These are phyloP conservation scores for Himalopsyche kuldschensis DNA, from an alignment of 2,888 invertebrate genomes.

Conservation along the genomic window DNA sequence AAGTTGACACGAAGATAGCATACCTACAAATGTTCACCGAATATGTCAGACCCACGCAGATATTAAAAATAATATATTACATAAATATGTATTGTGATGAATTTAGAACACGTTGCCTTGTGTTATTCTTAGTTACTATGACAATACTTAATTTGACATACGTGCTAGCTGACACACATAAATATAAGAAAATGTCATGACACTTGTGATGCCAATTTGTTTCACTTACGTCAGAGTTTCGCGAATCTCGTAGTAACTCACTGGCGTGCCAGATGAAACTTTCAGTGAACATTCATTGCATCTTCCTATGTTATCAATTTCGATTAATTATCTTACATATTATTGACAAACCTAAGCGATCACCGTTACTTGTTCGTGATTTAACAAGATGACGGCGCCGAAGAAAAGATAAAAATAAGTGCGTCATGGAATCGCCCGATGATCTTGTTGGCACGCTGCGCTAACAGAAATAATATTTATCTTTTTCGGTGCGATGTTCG, in stretches of 20 bases:
- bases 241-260: not conserved
- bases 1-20: too few species aligned
- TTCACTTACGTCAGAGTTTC: not conserved
- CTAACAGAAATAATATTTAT: not conserved
- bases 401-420: not conserved
- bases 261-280: not conserved
- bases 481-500: not conserved
- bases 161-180: not conserved
- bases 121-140: not conserved
- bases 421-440: not conserved
- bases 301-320: not conserved
- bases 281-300: not conserved
- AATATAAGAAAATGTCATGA: not conserved
- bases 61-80: not conserved
- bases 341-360: not conserved
- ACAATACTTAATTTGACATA: not conserved
- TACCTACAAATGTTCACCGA: too few species aligned
- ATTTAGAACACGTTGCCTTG: not conserved
- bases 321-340: not conserved
- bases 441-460: not conserved
- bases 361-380: not conserved
- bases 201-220: not conserved
- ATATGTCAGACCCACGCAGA: not conserved
- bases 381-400: not conserved
- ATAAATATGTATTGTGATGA: not conserved